A percentile compares a stretch with the other conserved stretches of the same genome.
Evolutionary conservation across 2,797 vertebrate genomes (phyloP).

Genomic region (Artibeus lituratus): DNA sequence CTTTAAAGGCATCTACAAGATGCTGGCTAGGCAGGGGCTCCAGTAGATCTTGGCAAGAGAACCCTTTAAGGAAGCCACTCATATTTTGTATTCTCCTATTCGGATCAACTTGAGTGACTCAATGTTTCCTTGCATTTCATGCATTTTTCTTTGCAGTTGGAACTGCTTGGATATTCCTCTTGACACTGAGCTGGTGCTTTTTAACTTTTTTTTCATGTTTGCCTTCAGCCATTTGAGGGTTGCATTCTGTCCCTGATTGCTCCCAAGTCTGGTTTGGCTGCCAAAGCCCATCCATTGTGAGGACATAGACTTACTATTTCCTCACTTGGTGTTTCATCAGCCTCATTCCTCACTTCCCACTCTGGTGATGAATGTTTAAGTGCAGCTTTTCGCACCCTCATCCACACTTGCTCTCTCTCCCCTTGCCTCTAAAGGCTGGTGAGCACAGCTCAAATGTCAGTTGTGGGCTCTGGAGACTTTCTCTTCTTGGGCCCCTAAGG

Average conservation of each 20-base stretch:
- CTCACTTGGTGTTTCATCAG: slow-evolving; percentile 33
- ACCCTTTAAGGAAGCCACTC: neutral
- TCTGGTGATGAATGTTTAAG: neutral
- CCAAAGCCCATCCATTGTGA: neutral
- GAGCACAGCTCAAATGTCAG: neutral
- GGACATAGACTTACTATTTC: neutral
- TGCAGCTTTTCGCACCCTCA: neutral
- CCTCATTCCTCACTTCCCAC: slow-evolving; percentile 14
- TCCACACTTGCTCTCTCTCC: neutral
- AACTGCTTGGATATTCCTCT: neutral
- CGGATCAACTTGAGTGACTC: neutral
- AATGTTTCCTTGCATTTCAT: neutral
- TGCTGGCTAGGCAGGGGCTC: neutral
- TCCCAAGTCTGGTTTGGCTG: neutral
- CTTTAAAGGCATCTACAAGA: neutral
- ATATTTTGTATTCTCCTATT: neutral
- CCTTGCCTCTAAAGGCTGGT: neutral
- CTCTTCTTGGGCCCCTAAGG: neutral
- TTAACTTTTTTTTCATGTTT: neutral
- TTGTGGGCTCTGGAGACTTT: neutral
- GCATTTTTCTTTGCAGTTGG: neutral
- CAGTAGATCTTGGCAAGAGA: neutral
- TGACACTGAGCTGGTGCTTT: neutral
- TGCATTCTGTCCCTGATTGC: neutral
- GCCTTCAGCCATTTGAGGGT: neutral